Evolutionary conservation across 1,140 invertebrate genomes (phyloP).

Genomic region (Cherax destructor): DNA sequence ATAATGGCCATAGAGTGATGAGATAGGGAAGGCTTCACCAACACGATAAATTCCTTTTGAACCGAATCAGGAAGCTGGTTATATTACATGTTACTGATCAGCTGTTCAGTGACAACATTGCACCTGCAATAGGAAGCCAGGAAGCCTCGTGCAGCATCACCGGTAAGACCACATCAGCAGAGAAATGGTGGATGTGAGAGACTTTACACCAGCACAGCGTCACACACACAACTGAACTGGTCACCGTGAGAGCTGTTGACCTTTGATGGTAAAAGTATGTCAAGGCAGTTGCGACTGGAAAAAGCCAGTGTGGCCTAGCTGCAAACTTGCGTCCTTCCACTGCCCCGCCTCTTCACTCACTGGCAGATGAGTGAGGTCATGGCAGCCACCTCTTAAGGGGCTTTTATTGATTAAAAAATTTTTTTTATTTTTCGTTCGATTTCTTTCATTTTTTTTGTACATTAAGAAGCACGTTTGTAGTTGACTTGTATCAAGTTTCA

Average conservation of each 20-base stretch:
- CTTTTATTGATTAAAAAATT: no score
- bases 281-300: background rate
- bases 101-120: background rate
- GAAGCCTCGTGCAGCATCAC: background rate
- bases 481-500: no score
- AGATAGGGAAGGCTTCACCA: no score
- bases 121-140: background rate
- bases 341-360: no score
- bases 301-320: background rate
- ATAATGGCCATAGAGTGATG: no score
- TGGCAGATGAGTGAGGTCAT: no score
- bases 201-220: background rate
- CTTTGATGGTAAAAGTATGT: slow-evolving; percentile 22
- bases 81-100: background rate
- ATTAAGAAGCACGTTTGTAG: no score
- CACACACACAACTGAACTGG: background rate
- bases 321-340: no score
- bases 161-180: background rate
- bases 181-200: background rate
- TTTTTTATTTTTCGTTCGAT: no score
- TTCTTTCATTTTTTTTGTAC: no score
- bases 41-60: background rate
- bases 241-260: slow-evolving; percentile 26
- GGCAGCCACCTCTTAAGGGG: no score
- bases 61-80: background rate